These are phyloP conservation scores for Diploscapter pachys DNA, from an alignment of 1,140 invertebrate genomes.

Conservation along the genomic window DNA sequence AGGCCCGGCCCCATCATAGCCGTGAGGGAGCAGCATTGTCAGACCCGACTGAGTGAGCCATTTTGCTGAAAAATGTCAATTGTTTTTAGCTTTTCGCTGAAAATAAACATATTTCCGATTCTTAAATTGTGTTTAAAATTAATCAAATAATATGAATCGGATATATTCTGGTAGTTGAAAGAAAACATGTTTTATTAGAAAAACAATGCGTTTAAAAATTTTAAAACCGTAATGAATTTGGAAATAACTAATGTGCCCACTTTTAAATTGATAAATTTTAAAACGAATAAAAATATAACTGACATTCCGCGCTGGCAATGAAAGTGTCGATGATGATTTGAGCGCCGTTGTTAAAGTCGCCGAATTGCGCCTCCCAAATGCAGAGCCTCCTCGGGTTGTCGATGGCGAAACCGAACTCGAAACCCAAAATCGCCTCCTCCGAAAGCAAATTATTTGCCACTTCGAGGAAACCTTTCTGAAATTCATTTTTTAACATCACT, in stretches of 20 bases:
- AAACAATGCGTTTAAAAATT: neutral
- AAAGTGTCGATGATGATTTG: conserved; percentile 94
- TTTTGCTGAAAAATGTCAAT: conserved; percentile 64
- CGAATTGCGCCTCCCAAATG: conserved; percentile 98
- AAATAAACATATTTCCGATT: no score
- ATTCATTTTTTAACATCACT: neutral
- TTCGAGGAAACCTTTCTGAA: conserved; percentile 59
- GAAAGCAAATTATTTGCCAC: conserved; percentile 89
- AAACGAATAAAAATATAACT: neutral
- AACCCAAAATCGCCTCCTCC: conserved; percentile 93
- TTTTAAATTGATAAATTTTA: no score
- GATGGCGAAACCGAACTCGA: conserved; percentile 78
- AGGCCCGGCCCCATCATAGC: conserved; percentile 91
- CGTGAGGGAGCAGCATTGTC: conserved; percentile 88
- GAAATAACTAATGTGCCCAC: no score
- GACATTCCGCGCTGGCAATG: conserved; percentile 78
- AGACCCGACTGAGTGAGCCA: conserved; percentile 87
- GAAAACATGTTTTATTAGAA: neutral
- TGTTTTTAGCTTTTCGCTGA: neutral
- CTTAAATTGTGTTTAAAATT: no score
- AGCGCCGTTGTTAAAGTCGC: conserved; percentile 92
- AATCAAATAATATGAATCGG: no score
- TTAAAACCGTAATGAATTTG: neutral
- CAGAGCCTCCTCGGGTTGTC: conserved; percentile 75
- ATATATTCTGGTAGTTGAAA: no score